Conservation (phyloP, 2,888 invertebrate species). For the Halictus ligatus region DNA sequence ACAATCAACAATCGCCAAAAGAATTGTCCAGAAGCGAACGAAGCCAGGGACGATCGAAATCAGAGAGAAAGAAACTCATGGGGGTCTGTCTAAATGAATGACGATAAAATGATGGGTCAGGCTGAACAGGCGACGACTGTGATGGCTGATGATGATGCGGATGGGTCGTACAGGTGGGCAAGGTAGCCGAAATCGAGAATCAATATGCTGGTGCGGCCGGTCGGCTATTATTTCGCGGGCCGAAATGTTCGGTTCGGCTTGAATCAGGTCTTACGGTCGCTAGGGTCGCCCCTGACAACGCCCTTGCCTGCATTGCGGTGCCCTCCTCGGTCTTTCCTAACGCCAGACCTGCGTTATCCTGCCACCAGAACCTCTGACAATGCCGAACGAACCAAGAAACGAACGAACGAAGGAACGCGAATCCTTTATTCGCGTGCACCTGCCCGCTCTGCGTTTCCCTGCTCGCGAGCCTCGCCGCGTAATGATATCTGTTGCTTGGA, state of each 20-base stretch:
- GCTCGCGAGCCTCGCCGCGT: conserved; percentile 18
- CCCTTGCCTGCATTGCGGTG: conserved; percentile 83
- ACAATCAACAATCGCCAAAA: no score
- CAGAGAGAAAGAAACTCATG: neutral
- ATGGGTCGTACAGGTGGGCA: neutral
- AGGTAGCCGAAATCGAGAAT: conserved; percentile 49
- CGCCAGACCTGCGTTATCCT: conserved; percentile 60
- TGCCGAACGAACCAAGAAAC: neutral
- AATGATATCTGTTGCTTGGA: conserved; percentile 30
- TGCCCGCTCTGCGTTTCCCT: conserved; percentile 21
- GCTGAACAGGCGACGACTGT: neutral
- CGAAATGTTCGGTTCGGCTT: conserved; percentile 63
- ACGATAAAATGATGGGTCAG: neutral
- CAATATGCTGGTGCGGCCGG: conserved; percentile 35
- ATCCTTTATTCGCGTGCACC: conserved; percentile 47
- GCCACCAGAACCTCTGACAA: conserved; percentile 59
- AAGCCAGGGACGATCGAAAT: neutral
- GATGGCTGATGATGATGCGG: neutral
- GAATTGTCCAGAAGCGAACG: no score
- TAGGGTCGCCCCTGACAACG: conserved; percentile 83
- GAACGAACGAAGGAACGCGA: conserved; percentile 27
- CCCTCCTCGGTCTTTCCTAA: conserved; percentile 59
- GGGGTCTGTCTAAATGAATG: neutral
- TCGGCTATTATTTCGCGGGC: conserved; percentile 59
- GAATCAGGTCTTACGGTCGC: conserved; percentile 75